A percentile compares a stretch with the other conserved stretches of the same genome.
Conservation (phyloP, 2,113 vertebrate species). For the Oplegnathus fasciatus region DNA sequence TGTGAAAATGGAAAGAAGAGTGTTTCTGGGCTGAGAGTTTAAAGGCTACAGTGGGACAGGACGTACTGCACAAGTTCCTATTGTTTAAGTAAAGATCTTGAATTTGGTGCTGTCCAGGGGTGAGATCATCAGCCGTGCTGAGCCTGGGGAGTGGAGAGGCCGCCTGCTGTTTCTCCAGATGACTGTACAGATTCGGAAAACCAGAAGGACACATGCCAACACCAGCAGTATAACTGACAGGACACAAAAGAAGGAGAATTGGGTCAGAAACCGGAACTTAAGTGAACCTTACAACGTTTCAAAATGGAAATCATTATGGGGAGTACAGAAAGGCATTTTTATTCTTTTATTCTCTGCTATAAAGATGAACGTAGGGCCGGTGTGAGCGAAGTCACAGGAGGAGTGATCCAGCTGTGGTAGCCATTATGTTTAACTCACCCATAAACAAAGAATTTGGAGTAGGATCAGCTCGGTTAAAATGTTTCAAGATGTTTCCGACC, state of each 20-base stretch:
- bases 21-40: neutral
- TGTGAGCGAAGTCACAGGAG: neutral
- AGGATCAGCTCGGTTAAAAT: constrained; percentile 65
- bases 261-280: neutral
- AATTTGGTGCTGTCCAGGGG: constrained; percentile 68
- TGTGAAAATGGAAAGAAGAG: neutral
- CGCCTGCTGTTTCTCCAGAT: constrained; percentile 72
- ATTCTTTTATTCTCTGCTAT: neutral
- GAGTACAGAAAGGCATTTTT: neutral
- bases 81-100: constrained; percentile 55
- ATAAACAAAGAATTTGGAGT: constrained; percentile 79
- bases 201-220: constrained; percentile 59
- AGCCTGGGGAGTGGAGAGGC: constrained; percentile 65
- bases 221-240: constrained; percentile 66
- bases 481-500: constrained; percentile 74
- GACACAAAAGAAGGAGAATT: neutral
- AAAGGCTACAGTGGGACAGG: neutral
- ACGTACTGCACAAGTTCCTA: neutral
- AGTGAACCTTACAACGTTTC: neutral
- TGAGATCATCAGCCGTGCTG: constrained; percentile 61
- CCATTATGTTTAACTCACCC: constrained; percentile 73
- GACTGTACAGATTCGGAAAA: constrained; percentile 67
- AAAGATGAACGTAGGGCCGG: neutral
- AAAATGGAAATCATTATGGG: neutral
- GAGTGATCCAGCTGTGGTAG: neutral